These are phyloP conservation scores for Digitonthophagus gazella DNA, from an alignment of 2,888 invertebrate genomes.

Conservation along the genomic window DNA sequence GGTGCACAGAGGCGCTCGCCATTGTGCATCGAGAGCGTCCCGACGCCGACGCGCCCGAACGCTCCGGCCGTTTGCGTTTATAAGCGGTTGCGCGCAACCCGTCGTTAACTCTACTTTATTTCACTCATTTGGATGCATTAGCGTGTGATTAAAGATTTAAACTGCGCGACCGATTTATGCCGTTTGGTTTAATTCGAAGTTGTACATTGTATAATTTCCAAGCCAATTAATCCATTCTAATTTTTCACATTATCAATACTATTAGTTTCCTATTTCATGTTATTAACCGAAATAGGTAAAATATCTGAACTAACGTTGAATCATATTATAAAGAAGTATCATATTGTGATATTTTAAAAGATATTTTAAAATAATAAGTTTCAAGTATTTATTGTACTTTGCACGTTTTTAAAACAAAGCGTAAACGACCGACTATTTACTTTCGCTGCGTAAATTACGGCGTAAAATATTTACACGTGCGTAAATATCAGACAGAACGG, in stretches of 20 bases:
- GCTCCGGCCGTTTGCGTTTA: background rate
- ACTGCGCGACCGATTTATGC: conserved; percentile 1
- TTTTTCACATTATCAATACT: background rate
- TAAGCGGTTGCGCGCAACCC: conserved; percentile 10
- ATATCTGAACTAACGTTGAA: no score
- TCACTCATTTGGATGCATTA: conserved; percentile 11
- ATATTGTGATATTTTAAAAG: background rate
- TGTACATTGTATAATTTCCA: background rate
- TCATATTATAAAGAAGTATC: no score
- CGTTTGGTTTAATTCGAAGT: conserved; percentile 3
- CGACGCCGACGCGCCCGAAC: conserved; percentile 2
- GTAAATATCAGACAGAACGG: conserved; percentile 14
- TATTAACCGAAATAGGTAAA: no score
- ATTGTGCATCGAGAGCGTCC: background rate
- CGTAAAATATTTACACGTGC: conserved; percentile 7
- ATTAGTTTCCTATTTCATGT: no score
- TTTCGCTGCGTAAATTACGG: conserved; percentile 6
- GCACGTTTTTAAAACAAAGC: background rate
- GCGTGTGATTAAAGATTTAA: conserved; percentile 12
- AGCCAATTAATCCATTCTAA: background rate
- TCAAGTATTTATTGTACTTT: conserved; percentile 1
- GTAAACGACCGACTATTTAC: conserved; percentile 2
- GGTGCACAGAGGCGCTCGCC: conserved; percentile 3
- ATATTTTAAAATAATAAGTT: background rate
- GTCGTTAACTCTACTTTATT: conserved; percentile 16